Evolutionary conservation across 2,888 invertebrate genomes (phyloP).

Genomic region (Molanna angustata): DNA sequence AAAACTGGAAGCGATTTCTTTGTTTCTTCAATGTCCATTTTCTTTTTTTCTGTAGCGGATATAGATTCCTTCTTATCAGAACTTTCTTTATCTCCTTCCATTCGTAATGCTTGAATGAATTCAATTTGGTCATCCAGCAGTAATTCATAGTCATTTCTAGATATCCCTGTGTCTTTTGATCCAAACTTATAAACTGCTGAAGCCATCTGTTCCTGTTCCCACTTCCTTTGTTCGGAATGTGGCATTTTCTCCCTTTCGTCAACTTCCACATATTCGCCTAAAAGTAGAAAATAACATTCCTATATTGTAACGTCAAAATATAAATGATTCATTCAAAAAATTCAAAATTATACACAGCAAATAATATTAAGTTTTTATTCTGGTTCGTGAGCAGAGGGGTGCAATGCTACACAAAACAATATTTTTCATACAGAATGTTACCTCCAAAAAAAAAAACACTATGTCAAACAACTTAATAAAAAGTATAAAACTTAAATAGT

Average conservation of each 20-base stretch:
- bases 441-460: too few relatives aligned
- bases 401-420: too few relatives aligned
- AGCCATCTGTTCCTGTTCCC: constrained; percentile 97
- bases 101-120: constrained; percentile 86
- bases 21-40: constrained; percentile 85
- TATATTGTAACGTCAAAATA: too few relatives aligned
- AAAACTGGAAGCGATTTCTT: constrained; percentile 91
- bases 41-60: constrained; percentile 67
- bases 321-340: too few relatives aligned
- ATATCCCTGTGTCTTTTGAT: constrained; percentile 72
- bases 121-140: constrained; percentile 96
- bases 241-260: constrained; percentile 83
- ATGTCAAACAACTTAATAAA: too few relatives aligned
- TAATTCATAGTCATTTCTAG: constrained; percentile 84
- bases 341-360: too few relatives aligned
- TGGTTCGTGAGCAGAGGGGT: background rate
- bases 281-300: constrained; percentile 34
- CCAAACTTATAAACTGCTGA: constrained; percentile 93
- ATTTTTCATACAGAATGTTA: background rate
- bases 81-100: constrained; percentile 64
- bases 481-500: too few relatives aligned
- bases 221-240: constrained; percentile 85
- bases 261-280: constrained; percentile 75
- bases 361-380: too few relatives aligned
- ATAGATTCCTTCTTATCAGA: constrained; percentile 57